Conservation (phyloP, 2,797 vertebrate genomes). For the Galago senegalensis region DNA sequence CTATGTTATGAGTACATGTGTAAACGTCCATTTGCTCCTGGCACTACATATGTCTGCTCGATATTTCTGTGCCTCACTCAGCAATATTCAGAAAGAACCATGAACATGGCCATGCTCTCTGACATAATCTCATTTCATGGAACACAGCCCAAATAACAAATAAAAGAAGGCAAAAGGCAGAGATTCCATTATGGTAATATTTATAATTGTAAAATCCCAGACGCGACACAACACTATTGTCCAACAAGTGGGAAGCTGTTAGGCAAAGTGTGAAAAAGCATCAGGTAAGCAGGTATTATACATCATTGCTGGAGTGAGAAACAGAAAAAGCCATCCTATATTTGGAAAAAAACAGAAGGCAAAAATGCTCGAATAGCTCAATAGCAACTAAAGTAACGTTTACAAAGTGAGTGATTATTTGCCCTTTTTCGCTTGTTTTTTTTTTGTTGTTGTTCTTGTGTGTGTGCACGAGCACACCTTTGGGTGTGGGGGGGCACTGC, state of each 20-base stretch:
- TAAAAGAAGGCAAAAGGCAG: not conserved
- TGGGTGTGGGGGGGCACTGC: too few relatives aligned
- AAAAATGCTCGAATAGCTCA: not conserved
- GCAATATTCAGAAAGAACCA: not conserved
- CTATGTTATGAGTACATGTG: not conserved
- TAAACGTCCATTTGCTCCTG: constrained; percentile 5
- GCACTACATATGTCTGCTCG: not conserved
- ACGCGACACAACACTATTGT: rapidly evolving
- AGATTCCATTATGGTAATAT: not conserved
- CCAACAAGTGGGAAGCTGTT: not conserved
- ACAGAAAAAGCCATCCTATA: not conserved
- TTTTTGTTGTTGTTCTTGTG: not conserved
- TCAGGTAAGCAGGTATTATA: not conserved
- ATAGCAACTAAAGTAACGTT: not conserved
- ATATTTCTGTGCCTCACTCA: not conserved
- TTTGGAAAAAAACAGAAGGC: not conserved
- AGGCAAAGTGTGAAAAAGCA: not conserved
- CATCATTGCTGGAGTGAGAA: too few relatives aligned
- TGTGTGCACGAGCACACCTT: not conserved
- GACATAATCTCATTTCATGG: not conserved
- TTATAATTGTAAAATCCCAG: not conserved
- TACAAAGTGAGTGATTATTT: not conserved
- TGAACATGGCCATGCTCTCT: not conserved
- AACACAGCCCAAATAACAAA: not conserved
- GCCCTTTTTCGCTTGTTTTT: not conserved